Conservation (phyloP, 2,113 vertebrate species). For the Nanorana parkeri region DNA sequence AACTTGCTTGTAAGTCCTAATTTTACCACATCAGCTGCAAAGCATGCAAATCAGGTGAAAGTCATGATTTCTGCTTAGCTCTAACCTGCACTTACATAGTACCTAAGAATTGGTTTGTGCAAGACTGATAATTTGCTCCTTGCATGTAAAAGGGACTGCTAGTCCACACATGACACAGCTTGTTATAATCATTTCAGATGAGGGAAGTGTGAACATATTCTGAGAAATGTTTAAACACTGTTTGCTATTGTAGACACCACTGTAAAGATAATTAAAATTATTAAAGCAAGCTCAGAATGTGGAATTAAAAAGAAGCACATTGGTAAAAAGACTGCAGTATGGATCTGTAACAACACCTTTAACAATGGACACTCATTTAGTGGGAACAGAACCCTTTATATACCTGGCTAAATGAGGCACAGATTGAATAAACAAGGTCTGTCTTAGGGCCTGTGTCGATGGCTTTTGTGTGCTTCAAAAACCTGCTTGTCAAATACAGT, state of each 20-base stretch:
- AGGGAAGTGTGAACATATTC: background rate
- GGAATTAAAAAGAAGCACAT: too few species aligned
- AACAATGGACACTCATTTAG: too few species aligned
- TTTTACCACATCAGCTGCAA: slow-evolving; percentile 64
- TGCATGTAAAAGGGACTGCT: slow-evolving; percentile 60
- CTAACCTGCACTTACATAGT: slow-evolving; percentile 62
- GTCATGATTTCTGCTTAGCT: slow-evolving; percentile 65
- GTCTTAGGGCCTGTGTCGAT: too few species aligned
- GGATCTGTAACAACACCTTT: too few species aligned
- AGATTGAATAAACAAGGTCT: too few species aligned
- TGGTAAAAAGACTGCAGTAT: too few species aligned
- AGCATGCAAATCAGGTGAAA: slow-evolving; percentile 65
- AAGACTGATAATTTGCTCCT: slow-evolving; percentile 63
- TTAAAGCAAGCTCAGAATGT: too few species aligned
- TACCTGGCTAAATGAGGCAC: too few species aligned
- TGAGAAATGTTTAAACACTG: background rate
- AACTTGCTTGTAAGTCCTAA: slow-evolving; percentile 69
- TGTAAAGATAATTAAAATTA: too few species aligned
- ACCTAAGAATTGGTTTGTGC: slow-evolving; percentile 63
- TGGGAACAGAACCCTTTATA: too few species aligned
- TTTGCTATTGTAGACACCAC: background rate
- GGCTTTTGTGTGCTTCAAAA: too few species aligned
- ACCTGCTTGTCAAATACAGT: too few species aligned
- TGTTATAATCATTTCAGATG: background rate
- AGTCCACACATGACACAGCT: slow-evolving; percentile 9